phyloP scores from a whole-genome alignment of 2,888 invertebrate species.

The Polydrusus cervinus region DNA sequence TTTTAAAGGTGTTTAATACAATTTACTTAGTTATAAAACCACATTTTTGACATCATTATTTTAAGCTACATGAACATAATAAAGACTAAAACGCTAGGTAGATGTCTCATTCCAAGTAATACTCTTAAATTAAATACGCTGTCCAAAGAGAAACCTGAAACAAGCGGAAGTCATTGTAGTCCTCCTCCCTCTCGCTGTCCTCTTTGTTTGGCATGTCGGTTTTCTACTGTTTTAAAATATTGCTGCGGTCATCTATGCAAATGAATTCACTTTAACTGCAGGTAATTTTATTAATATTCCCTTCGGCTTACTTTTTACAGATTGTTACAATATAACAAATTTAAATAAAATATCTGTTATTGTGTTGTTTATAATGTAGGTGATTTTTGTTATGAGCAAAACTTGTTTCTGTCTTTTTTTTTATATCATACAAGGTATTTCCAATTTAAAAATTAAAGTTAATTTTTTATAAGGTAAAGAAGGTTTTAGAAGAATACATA shows the following conservation, averaged over 20 bases:
- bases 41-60: no score
- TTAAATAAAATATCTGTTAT: not conserved
- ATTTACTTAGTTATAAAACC: no score
- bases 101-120: constrained; percentile 53
- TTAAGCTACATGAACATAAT: constrained; percentile 12
- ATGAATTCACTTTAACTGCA: constrained; percentile 71
- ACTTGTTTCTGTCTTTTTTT: no score
- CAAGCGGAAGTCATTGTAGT: constrained; percentile 37
- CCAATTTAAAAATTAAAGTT: no score
- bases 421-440: no score
- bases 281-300: constrained; percentile 68
- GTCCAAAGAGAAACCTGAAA: constrained; percentile 55
- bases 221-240: constrained; percentile 63
- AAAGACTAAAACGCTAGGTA: constrained; percentile 44
- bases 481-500: no score
- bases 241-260: constrained; percentile 66
- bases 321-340: constrained; percentile 33
- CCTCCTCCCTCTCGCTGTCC: constrained; percentile 52
- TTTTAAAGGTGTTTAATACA: no score
- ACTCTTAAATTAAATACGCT: constrained; percentile 59
- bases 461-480: no score
- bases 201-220: constrained; percentile 59
- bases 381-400: no score
- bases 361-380: no score
- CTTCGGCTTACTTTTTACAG: constrained; percentile 61